Base-by-base conservation (phyloP, 2,888 invertebrate genomes). In the Halictus quadricinctus region DNA sequence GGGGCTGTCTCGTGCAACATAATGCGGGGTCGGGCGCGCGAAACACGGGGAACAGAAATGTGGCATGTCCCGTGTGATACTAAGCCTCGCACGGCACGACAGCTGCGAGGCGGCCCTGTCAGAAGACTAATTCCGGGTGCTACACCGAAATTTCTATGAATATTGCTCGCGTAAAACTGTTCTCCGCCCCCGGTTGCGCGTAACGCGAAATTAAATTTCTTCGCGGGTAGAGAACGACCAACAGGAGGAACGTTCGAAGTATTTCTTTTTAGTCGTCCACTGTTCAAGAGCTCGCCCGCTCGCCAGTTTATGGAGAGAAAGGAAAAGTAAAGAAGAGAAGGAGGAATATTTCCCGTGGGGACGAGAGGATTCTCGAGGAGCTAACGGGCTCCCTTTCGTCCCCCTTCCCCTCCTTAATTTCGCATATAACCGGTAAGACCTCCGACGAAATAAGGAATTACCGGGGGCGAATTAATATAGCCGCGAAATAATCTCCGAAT, bases 1-100 rank as follows among this genome's bases (percentile, higher is more conserved):
- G 72, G 58, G 50, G 46, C 50, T 77, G 79, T 80, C 86, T 83
- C 79, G 72, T 66, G 82, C 74, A 80, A 79, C 86, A 88, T 81
- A 89, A 87, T 80, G 72, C 64, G 79, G 80, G 74, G 50, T 75
- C 75, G 66, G 66, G 12, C 76, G 72, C 74, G 73, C 78, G 79
- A 81, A 80, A 75, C 76, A 83, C 81, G 72, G 89, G 85, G 86
- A 88, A 87, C 87, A 86, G 87, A 85, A 89, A 89, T 84, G 85
- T 83, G 84, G 81, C 76, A 83, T 85, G 89, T 88, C 81, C 81
- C 78, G 76, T 81, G 84, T 84, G 84, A 88, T 84, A 86, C 81
- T 81, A 82, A 80, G 75, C 80, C 77, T 78, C 75, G 81, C 84
- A 87, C 85, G 83, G 66, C 84, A 84, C 76, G 66, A 74, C 85